These are phyloP conservation scores for Microctonus aethiopoides DNA, from an alignment of 2,888 invertebrate species.

Conservation along the genomic window DNA sequence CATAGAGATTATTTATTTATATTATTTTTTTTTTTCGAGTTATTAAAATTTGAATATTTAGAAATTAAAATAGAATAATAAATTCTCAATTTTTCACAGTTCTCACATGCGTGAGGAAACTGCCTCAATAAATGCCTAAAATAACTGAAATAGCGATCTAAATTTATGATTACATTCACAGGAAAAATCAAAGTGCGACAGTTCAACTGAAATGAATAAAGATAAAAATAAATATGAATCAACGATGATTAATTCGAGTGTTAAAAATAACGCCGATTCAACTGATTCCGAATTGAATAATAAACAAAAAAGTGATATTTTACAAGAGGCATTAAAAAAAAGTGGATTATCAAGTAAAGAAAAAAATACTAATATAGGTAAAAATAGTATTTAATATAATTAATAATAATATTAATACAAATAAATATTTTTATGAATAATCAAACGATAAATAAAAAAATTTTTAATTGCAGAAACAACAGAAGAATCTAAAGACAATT, in stretches of 20 bases:
- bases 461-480: conserved; percentile 11
- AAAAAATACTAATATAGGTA: conserved; percentile 37
- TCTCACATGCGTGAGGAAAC: too few relatives aligned
- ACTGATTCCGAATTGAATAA: conserved; percentile 25
- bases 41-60: too few relatives aligned
- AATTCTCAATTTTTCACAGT: too few relatives aligned
- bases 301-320: conserved; percentile 63
- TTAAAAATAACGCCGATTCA: conserved; percentile 44
- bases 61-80: too few relatives aligned
- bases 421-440: too few relatives aligned
- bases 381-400: too few relatives aligned
- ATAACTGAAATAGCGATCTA: too few relatives aligned
- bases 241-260: conserved; percentile 51
- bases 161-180: conserved; percentile 8
- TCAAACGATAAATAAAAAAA: neutral
- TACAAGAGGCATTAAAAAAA: conserved; percentile 69
- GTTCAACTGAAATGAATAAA: conserved; percentile 53
- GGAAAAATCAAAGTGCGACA: conserved; percentile 42
- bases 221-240: conserved; percentile 56
- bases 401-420: too few relatives aligned
- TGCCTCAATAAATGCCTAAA: too few relatives aligned
- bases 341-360: conserved; percentile 55
- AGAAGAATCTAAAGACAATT: conserved; percentile 42
- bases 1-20: neutral
- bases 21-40: neutral